These are phyloP conservation scores for Strix aluco DNA, from an alignment of 2,113 vertebrate species.

Conservation along the genomic window DNA sequence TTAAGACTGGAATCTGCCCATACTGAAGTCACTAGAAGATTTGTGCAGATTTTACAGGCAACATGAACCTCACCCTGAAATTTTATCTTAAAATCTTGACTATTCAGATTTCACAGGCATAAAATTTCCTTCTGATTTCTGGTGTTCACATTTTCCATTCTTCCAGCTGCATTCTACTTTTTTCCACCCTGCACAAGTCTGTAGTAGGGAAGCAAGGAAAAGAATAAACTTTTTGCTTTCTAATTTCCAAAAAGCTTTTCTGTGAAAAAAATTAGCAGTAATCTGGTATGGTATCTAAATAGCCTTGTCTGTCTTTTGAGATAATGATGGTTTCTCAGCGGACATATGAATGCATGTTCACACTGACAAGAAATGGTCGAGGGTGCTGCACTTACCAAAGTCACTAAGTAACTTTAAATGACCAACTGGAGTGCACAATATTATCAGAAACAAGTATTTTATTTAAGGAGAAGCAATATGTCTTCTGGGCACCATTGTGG, in stretches of 20 bases:
- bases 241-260: neutral
- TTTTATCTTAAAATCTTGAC: neutral
- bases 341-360: neutral
- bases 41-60: neutral
- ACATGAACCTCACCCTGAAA: neutral
- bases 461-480: neutral
- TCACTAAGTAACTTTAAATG: neutral
- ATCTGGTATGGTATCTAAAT: neutral
- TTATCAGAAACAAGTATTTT: neutral
- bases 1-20: neutral
- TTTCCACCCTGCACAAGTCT: neutral
- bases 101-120: neutral
- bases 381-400: neutral
- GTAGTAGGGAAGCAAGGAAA: neutral
- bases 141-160: neutral
- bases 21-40: neutral
- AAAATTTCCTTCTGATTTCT: neutral
- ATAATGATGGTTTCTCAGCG: neutral
- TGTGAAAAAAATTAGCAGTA: fast-evolving
- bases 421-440: too few relatives aligned
- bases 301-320: neutral
- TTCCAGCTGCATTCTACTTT: neutral
- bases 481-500: neutral
- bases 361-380: fast-evolving
- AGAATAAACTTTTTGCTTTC: neutral